Evolutionary conservation across 2,113 vertebrate genomes (phyloP).

Genomic region (Percopsis transmontana): DNA sequence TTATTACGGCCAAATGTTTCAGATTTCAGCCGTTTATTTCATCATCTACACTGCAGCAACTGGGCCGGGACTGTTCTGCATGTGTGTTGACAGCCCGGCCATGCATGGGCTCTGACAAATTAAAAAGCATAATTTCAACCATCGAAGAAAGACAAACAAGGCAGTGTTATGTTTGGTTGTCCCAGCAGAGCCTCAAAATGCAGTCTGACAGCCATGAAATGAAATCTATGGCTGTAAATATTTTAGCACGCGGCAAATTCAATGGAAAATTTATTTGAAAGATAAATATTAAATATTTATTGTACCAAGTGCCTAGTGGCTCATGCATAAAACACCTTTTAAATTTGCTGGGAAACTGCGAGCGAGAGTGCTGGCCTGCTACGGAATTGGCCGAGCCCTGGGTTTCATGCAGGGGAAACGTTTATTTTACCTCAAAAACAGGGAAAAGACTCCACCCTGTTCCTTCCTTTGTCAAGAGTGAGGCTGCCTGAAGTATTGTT

Average conservation of each 20-base stretch:
- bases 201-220: conserved; percentile 53
- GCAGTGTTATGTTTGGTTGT: conserved; percentile 60
- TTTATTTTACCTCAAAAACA: conserved; percentile 74
- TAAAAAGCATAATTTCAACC: conserved; percentile 40
- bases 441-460: conserved; percentile 67
- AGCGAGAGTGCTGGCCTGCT: not conserved
- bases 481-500: conserved; percentile 56
- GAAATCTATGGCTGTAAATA: conserved; percentile 69
- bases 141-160: conserved; percentile 49
- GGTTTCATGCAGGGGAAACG: conserved; percentile 63
- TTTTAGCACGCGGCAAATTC: conserved; percentile 72
- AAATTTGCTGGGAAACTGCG: conserved; percentile 50
- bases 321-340: conserved; percentile 73
- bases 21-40: conserved; percentile 16
- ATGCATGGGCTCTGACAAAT: conserved; percentile 22
- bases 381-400: conserved; percentile 21
- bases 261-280: conserved; percentile 74
- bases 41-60: conserved; percentile 8
- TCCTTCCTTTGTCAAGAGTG: conserved; percentile 48
- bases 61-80: not conserved
- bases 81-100: conserved; percentile 22
- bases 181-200: conserved; percentile 35
- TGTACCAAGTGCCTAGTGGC: conserved; percentile 60
- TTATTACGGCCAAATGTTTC: conserved; percentile 4
- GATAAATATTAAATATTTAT: conserved; percentile 80